Evolutionary conservation across 2,888 invertebrate species (phyloP).

Genomic region (Vesta saturnalis): DNA sequence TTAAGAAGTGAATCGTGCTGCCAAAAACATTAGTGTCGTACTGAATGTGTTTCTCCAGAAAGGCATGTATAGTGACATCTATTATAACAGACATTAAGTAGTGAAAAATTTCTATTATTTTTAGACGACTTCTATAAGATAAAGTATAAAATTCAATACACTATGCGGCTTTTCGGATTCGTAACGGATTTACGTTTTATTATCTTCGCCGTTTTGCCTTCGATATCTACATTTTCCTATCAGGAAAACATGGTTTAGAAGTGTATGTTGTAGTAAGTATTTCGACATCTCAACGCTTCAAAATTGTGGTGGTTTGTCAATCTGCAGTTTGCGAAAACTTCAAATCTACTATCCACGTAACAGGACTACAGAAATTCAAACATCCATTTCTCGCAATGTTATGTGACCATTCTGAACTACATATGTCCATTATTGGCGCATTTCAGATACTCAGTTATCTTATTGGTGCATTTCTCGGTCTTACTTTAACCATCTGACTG

Average conservation of each 20-base stretch:
- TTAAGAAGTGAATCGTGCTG: no score
- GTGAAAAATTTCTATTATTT: no score
- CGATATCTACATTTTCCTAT: slow-evolving; percentile 4
- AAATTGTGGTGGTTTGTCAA: slow-evolving; percentile 12
- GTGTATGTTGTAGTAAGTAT: neutral
- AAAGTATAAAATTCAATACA: no score
- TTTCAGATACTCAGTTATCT: slow-evolving; percentile 6
- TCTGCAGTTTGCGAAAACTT: slow-evolving; percentile 17
- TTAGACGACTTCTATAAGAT: no score
- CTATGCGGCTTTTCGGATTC: no score
- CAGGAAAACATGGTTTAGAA: neutral
- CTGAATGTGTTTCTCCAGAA: no score
- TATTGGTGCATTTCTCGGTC: slow-evolving; percentile 23
- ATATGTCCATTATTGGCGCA: slow-evolving; percentile 17
- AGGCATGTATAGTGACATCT: no score
- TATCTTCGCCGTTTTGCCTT: slow-evolving; percentile 21
- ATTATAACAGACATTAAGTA: no score
- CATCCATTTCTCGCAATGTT: no score
- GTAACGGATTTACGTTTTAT: no score
- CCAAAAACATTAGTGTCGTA: no score
- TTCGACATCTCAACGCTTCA: neutral
- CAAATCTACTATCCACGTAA: slow-evolving; percentile 1
- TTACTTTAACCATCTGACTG: slow-evolving; percentile 22
- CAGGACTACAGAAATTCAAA: slow-evolving; percentile 7
- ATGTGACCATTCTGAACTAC: slow-evolving; percentile 17